Evolutionary conservation across 2,113 vertebrate species (phyloP).

Genomic region (Vulpes lagopus): DNA sequence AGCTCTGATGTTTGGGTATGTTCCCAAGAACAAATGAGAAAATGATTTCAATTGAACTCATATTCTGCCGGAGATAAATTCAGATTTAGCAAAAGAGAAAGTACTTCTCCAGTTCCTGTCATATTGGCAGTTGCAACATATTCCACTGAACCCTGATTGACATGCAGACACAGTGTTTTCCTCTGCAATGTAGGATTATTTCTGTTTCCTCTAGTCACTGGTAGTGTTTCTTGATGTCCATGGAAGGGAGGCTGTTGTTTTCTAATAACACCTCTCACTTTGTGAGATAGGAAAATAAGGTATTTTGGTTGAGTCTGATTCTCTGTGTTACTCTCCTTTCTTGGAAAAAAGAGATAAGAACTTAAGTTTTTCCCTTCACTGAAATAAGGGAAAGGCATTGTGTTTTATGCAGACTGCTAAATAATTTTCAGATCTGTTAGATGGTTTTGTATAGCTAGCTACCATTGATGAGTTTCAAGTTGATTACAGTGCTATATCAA

Average conservation of each 20-base stretch:
- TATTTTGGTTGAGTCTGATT: background rate
- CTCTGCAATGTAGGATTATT: constrained; percentile 1
- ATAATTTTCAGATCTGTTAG: background rate
- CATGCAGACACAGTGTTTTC: background rate
- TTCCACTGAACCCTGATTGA: background rate
- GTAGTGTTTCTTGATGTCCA: background rate
- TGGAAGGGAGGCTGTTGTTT: background rate
- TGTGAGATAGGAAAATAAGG: background rate
- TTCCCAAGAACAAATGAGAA: background rate
- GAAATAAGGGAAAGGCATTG: background rate
- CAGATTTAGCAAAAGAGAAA: background rate
- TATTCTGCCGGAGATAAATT: background rate
- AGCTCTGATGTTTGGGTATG: background rate
- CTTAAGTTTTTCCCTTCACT: background rate
- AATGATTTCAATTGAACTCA: background rate
- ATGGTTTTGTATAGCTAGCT: background rate
- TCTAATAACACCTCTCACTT: background rate
- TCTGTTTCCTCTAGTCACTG: background rate
- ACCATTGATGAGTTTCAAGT: background rate
- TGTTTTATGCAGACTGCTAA: background rate
- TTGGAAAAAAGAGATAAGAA: background rate
- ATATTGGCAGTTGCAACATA: background rate
- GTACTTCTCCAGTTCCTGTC: background rate
- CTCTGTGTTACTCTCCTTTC: background rate
- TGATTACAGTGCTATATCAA: background rate